A percentile compares a stretch with the other conserved stretches of the same genome.
Conservation (phyloP, 2,797 vertebrate genomes). For the Nannoperca obscura region DNA sequence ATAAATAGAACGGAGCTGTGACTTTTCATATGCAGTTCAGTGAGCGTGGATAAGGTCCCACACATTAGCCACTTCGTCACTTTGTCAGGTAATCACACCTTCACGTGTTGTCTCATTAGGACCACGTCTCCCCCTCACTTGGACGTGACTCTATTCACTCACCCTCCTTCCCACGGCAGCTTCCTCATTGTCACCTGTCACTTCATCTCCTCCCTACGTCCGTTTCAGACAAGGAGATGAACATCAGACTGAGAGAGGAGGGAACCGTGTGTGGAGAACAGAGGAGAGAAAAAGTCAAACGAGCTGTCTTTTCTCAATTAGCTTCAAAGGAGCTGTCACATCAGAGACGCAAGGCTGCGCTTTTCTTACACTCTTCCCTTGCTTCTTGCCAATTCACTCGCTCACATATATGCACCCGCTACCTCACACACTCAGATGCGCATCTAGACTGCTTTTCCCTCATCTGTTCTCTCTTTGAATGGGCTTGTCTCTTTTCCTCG, state of each 20-base stretch:
- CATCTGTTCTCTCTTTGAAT: slow-evolving; percentile 30
- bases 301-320: slow-evolving; percentile 62
- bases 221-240: slow-evolving; percentile 42
- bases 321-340: slow-evolving; percentile 69
- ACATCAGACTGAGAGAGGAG: slow-evolving; percentile 33
- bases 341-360: slow-evolving; percentile 48
- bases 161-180: neutral
- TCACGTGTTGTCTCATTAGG: slow-evolving; percentile 40
- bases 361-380: slow-evolving; percentile 4
- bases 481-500: slow-evolving; percentile 18
- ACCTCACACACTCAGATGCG: slow-evolving; percentile 33
- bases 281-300: slow-evolving; percentile 11
- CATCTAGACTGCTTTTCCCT: slow-evolving; percentile 39
- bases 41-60: neutral
- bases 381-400: slow-evolving; percentile 9
- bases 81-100: slow-evolving; percentile 21
- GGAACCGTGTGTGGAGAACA: slow-evolving; percentile 27
- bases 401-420: slow-evolving; percentile 3
- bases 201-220: slow-evolving; percentile 31
- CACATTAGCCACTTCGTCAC: slow-evolving; percentile 17
- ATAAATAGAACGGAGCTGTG: neutral
- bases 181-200: slow-evolving; percentile 50
- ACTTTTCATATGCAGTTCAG: slow-evolving; percentile 5
- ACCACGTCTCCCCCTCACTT: slow-evolving; percentile 26
- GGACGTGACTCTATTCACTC: neutral